Evolutionary conservation across 1,140 invertebrate genomes (phyloP).

Genomic region (Colletes gigas): DNA sequence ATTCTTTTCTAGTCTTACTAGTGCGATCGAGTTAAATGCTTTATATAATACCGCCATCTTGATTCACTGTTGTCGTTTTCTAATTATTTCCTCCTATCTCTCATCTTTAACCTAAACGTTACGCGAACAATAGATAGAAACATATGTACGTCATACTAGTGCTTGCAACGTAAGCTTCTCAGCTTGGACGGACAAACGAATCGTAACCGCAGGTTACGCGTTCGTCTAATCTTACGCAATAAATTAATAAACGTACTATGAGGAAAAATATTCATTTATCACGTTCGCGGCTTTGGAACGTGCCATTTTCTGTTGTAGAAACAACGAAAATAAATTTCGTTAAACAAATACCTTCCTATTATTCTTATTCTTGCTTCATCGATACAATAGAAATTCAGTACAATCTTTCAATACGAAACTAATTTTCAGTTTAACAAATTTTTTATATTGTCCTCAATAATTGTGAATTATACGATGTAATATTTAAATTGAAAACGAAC

Average conservation of each 20-base stretch:
- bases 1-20: no score
- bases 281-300: not conserved
- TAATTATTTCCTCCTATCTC: not conserved
- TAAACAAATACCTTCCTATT: not conserved
- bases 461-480: no score
- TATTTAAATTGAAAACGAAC: no score
- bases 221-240: constrained; percentile 32
- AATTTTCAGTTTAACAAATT: no score
- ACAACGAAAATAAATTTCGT: not conserved
- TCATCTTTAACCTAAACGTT: not conserved
- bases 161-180: not conserved
- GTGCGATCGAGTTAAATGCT: no score
- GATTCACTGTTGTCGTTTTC: not conserved
- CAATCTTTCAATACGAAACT: no score
- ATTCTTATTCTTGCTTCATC: no score
- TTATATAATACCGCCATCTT: no score
- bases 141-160: not conserved
- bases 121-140: not conserved
- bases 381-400: no score
- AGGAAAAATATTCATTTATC: not conserved
- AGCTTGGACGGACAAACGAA: constrained; percentile 12
- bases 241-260: constrained; percentile 15
- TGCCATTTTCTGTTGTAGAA: not conserved
- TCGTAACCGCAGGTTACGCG: constrained; percentile 15
- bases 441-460: no score